phyloP scores from a whole-genome alignment of 1,140 invertebrate species.

The Aphaenogaster ashmeadi region DNA sequence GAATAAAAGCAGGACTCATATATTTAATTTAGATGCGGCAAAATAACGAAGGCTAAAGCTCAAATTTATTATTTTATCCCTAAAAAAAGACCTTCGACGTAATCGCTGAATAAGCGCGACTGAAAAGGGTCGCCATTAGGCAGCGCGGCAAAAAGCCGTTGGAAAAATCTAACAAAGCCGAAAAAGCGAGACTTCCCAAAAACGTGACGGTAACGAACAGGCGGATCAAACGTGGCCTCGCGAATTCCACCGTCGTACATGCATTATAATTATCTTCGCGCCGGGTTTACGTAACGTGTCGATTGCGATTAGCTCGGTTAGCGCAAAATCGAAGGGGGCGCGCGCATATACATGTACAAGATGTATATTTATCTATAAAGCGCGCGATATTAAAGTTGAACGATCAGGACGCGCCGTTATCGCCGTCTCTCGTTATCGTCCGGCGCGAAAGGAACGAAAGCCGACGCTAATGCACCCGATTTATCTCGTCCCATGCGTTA shows the following conservation, averaged over 20 bases:
- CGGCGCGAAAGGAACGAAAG: neutral
- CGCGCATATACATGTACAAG: neutral
- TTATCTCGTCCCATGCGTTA: constrained; percentile 10
- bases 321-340: neutral
- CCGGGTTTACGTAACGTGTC: neutral
- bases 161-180: neutral
- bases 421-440: neutral
- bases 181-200: neutral
- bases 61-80: neutral
- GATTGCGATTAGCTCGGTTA: constrained; percentile 8
- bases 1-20: neutral
- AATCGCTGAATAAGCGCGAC: neutral
- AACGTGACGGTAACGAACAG: neutral
- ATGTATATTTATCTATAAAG: constrained; percentile 16
- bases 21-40: neutral
- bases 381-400: constrained; percentile 5
- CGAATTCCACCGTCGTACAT: neutral
- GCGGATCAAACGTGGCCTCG: neutral
- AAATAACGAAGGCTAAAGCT: neutral
- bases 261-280: neutral
- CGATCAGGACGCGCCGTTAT: neutral
- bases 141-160: neutral
- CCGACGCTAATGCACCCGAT: constrained; percentile 1
- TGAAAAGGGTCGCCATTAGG: constrained; percentile 1
- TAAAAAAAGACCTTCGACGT: neutral